These are phyloP conservation scores for Gastracanthus pulcherrimus DNA, from an alignment of 2,888 invertebrate species.

Conservation along the genomic window DNA sequence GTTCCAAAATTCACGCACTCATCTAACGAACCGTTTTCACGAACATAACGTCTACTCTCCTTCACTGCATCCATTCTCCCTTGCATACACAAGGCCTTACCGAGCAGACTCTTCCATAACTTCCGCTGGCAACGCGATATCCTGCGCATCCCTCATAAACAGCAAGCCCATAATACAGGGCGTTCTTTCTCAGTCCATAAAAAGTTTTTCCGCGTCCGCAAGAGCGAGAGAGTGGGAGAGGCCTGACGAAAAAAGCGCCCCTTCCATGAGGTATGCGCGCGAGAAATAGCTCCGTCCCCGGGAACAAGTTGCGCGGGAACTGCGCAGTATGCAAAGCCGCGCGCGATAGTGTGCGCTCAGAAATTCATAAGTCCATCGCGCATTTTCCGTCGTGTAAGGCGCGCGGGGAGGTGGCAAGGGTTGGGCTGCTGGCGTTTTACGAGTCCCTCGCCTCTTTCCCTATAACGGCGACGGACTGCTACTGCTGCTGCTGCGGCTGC, in stretches of 20 bases:
- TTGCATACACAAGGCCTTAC: neutral
- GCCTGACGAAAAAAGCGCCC: neutral
- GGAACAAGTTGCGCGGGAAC: too few species aligned
- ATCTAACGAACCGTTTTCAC: neutral
- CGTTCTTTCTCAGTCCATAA: neutral
- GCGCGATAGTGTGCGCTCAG: neutral
- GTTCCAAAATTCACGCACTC: neutral
- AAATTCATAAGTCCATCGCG: constrained; percentile 28
- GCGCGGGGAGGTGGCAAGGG: constrained; percentile 6
- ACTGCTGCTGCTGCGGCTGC: too few species aligned
- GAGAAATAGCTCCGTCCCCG: too few species aligned
- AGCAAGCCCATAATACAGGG: neutral
- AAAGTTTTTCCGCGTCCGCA: too few species aligned
- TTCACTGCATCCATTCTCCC: neutral
- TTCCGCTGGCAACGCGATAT: neutral
- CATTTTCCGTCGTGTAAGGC: too few species aligned
- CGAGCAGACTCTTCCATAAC: neutral
- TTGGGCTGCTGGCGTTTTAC: neutral
- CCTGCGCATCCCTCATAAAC: neutral
- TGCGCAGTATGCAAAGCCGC: neutral
- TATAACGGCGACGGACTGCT: too few species aligned
- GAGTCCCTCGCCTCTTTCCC: constrained; percentile 27
- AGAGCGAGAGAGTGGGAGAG: too few species aligned
- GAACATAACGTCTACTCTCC: neutral
- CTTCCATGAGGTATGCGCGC: neutral